Base-by-base conservation (phyloP, 1,140 invertebrate genomes). In the Bathynomus jamesi region DNA sequence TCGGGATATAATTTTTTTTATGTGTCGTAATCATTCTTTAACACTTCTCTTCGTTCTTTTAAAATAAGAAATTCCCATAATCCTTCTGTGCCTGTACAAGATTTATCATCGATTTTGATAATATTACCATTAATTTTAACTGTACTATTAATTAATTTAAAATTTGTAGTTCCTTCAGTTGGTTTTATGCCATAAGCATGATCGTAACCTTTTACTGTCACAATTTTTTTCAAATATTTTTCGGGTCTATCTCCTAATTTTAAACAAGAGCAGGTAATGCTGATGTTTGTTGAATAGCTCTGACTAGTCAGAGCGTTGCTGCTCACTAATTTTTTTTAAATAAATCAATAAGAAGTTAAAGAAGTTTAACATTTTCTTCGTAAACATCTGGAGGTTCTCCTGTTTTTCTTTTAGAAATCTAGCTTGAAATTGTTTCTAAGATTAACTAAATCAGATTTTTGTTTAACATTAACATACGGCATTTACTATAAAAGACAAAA, bases 391-490 rank as follows among this genome's bases (percentile, higher is more conserved):
- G n/a, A 46, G 40, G 11, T 68, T 25, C n/a, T n/a, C 32, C 8
- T 46, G 25, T 29, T 53, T 68, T 1, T 68, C 32, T 21, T 53
- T 17, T 60, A 28, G 29, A 27, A 68, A 68, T 68, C 60, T 40
- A 24, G 40, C 53, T 40, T 53, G 25, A 13, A 68, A 5, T n/a
- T 27, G 3, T 68, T 68, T 27, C 28, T 68, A 24, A 68, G 4
- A 17, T 68, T 46, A 11, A 68, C 13, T 68, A 68, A 68, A 68
- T 68, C 66, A 53, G 13, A 13, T 46, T 68, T 68, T 53, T 40
- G n/a, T 68, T 68, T 60, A 2, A 53, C 28, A 53, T 53, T 28
- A 68, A 46, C 29, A 28, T 53, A 53, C 8, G 31, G 10, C 0
- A 46, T 17, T 68, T 68, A 53, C 27, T 24, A 27, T 53, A 53